Evolutionary conservation across 2,797 vertebrate genomes (phyloP), one percentile per base, ranked within the genome.

Genomic region (Eospalax fontanierii): DNA sequence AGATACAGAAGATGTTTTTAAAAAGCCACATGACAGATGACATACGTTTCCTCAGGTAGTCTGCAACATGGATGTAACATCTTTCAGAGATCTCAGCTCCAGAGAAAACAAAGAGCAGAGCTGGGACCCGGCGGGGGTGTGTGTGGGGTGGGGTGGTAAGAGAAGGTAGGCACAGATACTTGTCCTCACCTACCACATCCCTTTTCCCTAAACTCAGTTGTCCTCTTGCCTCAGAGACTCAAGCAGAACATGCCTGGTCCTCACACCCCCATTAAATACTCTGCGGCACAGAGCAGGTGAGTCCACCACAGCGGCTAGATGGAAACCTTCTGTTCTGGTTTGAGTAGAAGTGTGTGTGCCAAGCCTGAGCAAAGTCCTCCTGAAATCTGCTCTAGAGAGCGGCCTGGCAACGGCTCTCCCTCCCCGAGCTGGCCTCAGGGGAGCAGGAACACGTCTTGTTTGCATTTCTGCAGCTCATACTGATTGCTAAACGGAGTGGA

Each of bases 341-440:
- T 61, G 76, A 89, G 19, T 70, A 61, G 15, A 18, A 43, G 93
- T 54, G 61, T 3, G 2, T 24, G 15, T 40, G 83, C 90, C 86
- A 65, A 63, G 68, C 14, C 96, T 82, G 94, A 94, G 96, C 94
- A 95, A 96, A 96, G 97, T 97, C 95, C 88, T 14, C 6, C 93
- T 30, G 87, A 96, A 97, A 97, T 95, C 94, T 93, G 84, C 90
- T 87, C 92, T 86, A 96, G 97, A 93, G 97, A 95, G 97, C 94
- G 92, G 96, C 95, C 97, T 96, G 96, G 89, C 95, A 94, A 93
- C 70, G 38, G 74, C 83, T 93, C 76, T 90, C 92, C 28, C 59
- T 50, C 71, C 26, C n/a, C 0, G 14, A 96, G 50, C 94, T 82
- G 83, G 82, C 68, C 66, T 90, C 61, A 59, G 96, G 65, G 76